Evolutionary conservation across 2,113 vertebrate genomes (phyloP), one percentile per base, ranked within the genome.

Genomic region (Bucco capensis): DNA sequence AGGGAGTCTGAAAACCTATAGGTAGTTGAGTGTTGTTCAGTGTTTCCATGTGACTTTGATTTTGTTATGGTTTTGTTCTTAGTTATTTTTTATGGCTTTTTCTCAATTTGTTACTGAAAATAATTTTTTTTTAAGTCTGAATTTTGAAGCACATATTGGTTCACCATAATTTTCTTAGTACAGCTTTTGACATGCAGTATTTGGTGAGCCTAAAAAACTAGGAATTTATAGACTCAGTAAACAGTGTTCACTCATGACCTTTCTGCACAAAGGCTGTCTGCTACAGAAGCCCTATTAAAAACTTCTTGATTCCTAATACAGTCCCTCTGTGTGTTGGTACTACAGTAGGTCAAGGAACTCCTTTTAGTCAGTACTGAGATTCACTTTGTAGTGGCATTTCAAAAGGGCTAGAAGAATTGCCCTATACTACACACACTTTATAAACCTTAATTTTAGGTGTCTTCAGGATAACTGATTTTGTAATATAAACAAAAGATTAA

Each of bases 281-380:
- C 67, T 94, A 57, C 83, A 89, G 81, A 94, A 73, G 46, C 89
- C 92, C 94, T 90, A 27, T 92, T 95, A 96, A 92, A 96, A 84
- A 91, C 92, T 94, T 79, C 1, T 42, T 71, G 93, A 89, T 85
- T 76, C 87, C 79, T 93, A 86, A 78, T 76, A 86, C 56, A 82
- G 71, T 93, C 84, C 92, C 87, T 86, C 82, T 92, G 94, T 60
- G 92, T 73, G 75, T 54, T 92, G 89, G 56, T 79, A 88, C 76
- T 93, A 75, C 89, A 89, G 78, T 38, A 95, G 94, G 92, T 96
- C 92, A 96, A 86, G 93, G 82, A 91, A 94, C 73, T 93, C 87
- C 91, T 92, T 93, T 93, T 95, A 94, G 78, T 84, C 88, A 73
- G 83, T n/a, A 65, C 72, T 83, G 91, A 92, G 92, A 73, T 82